Percentiles rank a stretch among this genome's conserved stretches.
Evolutionary conservation across 2,888 invertebrate genomes (phyloP).

Genomic region (Tetragonisca angustula): DNA sequence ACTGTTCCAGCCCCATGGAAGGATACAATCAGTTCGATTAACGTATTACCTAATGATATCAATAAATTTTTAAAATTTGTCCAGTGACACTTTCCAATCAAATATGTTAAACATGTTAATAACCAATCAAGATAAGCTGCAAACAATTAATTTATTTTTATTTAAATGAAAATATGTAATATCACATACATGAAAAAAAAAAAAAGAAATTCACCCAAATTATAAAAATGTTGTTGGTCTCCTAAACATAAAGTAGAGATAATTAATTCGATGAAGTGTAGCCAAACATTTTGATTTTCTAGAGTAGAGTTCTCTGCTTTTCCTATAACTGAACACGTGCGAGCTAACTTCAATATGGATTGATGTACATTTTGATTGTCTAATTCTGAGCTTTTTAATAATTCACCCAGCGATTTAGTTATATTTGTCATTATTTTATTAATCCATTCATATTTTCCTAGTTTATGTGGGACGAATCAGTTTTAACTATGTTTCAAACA

Average conservation of each 20-base stretch:
- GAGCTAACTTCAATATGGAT: constrained; percentile 77
- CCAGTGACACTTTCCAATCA: constrained; percentile 85
- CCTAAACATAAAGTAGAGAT: constrained; percentile 85
- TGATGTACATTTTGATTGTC: constrained; percentile 79
- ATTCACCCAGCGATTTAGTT: constrained; percentile 77
- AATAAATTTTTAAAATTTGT: constrained; percentile 81
- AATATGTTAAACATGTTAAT: constrained; percentile 84
- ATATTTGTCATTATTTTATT: constrained; percentile 77
- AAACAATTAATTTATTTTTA: constrained; percentile 54
- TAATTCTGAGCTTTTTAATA: constrained; percentile 74
- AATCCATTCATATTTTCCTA: constrained; percentile 73
- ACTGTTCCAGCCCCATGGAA: constrained; percentile 85
- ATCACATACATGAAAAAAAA: too few species aligned
- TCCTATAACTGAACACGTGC: constrained; percentile 75
- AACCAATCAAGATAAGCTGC: constrained; percentile 85
- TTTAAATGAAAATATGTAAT: neutral
- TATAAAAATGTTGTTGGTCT: constrained; percentile 86
- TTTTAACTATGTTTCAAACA: neutral
- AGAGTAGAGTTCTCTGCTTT: constrained; percentile 53
- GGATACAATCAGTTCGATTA: constrained; percentile 85
- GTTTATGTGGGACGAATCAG: neutral
- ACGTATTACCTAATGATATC: constrained; percentile 82
- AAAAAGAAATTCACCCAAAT: constrained; percentile 83
- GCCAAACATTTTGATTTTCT: constrained; percentile 80
- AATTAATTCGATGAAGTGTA: constrained; percentile 84